phyloP scores from a whole-genome alignment of 2,113 vertebrate genomes.

The Lepus americanus region DNA sequence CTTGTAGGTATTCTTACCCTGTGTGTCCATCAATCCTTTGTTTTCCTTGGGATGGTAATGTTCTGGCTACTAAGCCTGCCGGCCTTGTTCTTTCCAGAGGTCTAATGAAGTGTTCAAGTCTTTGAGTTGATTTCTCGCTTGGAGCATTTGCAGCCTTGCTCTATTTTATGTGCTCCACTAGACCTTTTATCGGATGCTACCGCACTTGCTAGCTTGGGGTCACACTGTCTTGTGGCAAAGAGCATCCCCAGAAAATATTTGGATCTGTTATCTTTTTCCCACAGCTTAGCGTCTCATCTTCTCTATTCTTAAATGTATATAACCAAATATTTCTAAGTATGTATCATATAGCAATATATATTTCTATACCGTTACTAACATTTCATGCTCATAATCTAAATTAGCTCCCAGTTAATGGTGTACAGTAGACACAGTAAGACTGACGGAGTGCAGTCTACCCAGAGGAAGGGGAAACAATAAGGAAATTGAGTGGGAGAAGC shows the following conservation, averaged over 20 bases:
- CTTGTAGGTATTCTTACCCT: slow-evolving; percentile 29
- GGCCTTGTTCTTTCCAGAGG: slow-evolving; percentile 15
- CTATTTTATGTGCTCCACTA: not conserved
- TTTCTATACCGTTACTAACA: not conserved
- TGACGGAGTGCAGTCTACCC: not conserved
- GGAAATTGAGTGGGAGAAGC: not conserved
- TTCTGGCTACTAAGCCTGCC: slow-evolving; percentile 50
- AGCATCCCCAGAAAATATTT: not conserved
- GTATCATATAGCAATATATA: not conserved
- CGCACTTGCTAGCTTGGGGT: not conserved
- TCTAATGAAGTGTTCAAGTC: slow-evolving; percentile 29
- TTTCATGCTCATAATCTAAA: not conserved
- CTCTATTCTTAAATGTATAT: not conserved
- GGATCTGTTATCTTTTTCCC: not conserved
- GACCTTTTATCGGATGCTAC: not conserved
- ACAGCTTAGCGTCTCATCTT: not conserved
- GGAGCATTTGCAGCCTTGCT: slow-evolving; percentile 33
- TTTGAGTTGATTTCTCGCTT: slow-evolving; percentile 33
- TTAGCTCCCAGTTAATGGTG: slow-evolving; percentile 12
- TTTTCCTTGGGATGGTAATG: slow-evolving; percentile 72
- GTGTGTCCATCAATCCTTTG: slow-evolving; percentile 44
- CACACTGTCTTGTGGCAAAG: slow-evolving; percentile 11
- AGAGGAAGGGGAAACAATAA: not conserved
- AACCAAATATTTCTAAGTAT: not conserved
- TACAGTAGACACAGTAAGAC: not conserved